Base-by-base conservation (phyloP, 2,113 vertebrate genomes). In the Rhabdornis inornatus region DNA sequence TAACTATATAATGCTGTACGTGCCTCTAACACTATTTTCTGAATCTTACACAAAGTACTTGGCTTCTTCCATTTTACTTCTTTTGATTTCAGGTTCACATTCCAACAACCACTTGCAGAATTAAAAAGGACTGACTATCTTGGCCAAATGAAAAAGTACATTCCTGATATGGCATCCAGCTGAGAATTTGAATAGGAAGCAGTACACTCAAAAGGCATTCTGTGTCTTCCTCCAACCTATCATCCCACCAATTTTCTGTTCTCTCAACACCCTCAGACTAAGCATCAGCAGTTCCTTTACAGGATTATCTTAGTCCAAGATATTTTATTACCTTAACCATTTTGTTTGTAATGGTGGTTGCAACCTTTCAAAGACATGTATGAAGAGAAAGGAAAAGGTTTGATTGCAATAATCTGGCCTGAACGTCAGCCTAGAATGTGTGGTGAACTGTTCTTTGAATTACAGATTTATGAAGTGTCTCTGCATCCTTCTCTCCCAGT, bases 41-140 rank as follows among this genome's bases (percentile, higher is more conserved):
- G 30, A 89, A 83, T 83, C 72, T 92, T 75, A 94, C 83, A 93
- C 69, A 47, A 94, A 97, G 89, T 94, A 96, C 89, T 97, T 97
- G 94, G 89, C 89, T 85, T 83, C 59, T 88, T 95, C 77, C 37
- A 90, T 91, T 94, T 97, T 91, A 45, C 90, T 95, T 96, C 71
- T 92, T 86, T 94, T 2, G 2, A 57, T 87, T 84, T 97, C 85
- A 93, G 60, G 52, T 94, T 88, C 65, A 90, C 40, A 78, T 87
- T 96, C 95, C 96, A 97, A 96, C 80, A 96, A 95, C 90, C 76
- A 83, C 93, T 96, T 89, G 57, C 76, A 89, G 87, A 88, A 90
- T 39, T 28, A 95, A 94, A 97, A 83, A 78, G 15, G 60, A 61
- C 23, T 42, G 63, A 80, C 49, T 76, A 39, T 89, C 25, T 44